A percentile compares a stretch with the other conserved stretches of the same genome.
Conservation (phyloP, 2,113 vertebrate species). For the Crotophaga sulcirostris region DNA sequence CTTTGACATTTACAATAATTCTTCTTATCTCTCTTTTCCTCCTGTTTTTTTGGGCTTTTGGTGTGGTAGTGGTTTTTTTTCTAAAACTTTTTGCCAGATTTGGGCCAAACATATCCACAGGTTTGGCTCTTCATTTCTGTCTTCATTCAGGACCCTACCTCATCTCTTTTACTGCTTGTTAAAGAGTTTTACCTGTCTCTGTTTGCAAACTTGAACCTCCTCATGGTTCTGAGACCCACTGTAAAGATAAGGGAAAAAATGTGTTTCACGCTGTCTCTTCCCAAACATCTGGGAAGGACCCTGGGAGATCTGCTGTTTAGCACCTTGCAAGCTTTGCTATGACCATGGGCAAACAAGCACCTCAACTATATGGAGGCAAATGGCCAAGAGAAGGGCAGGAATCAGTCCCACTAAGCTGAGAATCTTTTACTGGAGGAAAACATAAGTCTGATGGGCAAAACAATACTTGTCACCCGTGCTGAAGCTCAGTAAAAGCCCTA, state of each 20-base stretch:
- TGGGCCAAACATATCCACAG: neutral
- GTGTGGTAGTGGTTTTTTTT: neutral
- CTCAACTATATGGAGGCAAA: fast-evolving
- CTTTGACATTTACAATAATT: neutral
- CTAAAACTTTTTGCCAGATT: neutral
- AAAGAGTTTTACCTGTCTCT: neutral
- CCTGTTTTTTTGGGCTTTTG: fast-evolving
- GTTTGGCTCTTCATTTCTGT: neutral
- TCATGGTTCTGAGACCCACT: neutral
- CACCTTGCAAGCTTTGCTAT: neutral
- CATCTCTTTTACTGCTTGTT: neutral
- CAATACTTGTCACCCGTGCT: neutral
- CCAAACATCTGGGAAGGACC: neutral
- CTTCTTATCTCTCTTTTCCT: neutral
- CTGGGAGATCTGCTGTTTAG: neutral
- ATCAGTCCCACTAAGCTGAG: neutral
- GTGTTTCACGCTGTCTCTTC: neutral
- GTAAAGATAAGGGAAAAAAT: neutral
- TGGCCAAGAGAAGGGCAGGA: neutral
- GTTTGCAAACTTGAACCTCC: neutral
- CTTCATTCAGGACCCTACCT: neutral
- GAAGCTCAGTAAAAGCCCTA: neutral
- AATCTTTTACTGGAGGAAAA: neutral
- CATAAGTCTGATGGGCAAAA: neutral
- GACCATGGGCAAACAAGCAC: neutral